These are phyloP conservation scores for Ctenomys sociabilis DNA, from an alignment of 2,113 vertebrate species.

Conservation along the genomic window DNA sequence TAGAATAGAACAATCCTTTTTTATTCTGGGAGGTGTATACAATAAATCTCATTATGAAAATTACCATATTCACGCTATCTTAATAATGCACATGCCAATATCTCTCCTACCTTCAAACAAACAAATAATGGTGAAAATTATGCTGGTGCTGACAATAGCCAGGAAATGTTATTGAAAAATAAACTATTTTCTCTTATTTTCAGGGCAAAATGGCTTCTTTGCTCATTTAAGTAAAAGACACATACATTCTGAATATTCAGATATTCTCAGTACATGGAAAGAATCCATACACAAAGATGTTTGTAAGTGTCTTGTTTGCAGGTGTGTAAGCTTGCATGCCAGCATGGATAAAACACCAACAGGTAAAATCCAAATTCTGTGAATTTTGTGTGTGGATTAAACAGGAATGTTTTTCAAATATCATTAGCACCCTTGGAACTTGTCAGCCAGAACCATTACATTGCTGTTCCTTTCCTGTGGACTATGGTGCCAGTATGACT, in stretches of 20 bases:
- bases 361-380: conserved; percentile 31
- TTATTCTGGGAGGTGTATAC: conserved; percentile 66
- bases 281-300: neutral
- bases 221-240: conserved; percentile 55
- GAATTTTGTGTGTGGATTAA: neutral
- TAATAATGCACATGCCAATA: conserved; percentile 74
- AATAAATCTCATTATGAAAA: conserved; percentile 82
- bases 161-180: conserved; percentile 67
- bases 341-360: neutral
- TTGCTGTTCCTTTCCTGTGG: neutral
- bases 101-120: conserved; percentile 71
- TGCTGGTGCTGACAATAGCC: conserved; percentile 55
- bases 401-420: neutral
- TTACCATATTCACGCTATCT: conserved; percentile 76
- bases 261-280: neutral
- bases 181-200: conserved; percentile 57
- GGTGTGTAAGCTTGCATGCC: neutral
- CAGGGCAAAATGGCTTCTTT: conserved; percentile 6
- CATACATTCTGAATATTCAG: conserved; percentile 25
- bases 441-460: neutral
- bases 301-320: neutral
- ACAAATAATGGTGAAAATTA: conserved; percentile 70
- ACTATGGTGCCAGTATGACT: neutral
- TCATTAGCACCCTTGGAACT: neutral
- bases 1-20: conserved; percentile 54